These are phyloP conservation scores for Pachyuromys duprasi DNA, from an alignment of 2,797 vertebrate species.

Conservation along the genomic window DNA sequence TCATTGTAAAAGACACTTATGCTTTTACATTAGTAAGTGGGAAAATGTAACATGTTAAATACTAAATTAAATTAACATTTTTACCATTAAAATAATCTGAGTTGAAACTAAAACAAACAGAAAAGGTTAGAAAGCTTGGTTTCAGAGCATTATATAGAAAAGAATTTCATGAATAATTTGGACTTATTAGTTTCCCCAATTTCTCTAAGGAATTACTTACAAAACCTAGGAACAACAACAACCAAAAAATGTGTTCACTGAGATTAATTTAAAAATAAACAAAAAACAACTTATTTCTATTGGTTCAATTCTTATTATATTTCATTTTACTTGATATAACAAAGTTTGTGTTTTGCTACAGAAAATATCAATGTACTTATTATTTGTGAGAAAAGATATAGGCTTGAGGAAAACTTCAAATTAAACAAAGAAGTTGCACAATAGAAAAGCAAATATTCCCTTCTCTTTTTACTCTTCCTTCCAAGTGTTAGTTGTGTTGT, in stretches of 20 bases:
- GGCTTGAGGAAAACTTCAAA: neutral
- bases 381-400: neutral
- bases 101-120: neutral
- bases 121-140: neutral
- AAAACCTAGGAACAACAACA: neutral
- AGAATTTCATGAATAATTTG: neutral
- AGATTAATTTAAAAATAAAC: neutral
- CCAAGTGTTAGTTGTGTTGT: neutral
- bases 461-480: neutral
- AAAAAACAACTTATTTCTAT: neutral
- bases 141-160: neutral
- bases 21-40: neutral
- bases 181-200: constrained; percentile 20
- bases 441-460: neutral
- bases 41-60: constrained; percentile 4
- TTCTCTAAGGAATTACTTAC: neutral
- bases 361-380: neutral
- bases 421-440: neutral
- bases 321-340: neutral
- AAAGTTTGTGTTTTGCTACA: neutral
- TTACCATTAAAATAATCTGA: neutral
- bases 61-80: neutral
- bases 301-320: neutral
- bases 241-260: neutral
- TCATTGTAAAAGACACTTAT: neutral